These are phyloP conservation scores for Prosapia bicincta DNA, from an alignment of 2,888 invertebrate genomes.

Conservation along the genomic window DNA sequence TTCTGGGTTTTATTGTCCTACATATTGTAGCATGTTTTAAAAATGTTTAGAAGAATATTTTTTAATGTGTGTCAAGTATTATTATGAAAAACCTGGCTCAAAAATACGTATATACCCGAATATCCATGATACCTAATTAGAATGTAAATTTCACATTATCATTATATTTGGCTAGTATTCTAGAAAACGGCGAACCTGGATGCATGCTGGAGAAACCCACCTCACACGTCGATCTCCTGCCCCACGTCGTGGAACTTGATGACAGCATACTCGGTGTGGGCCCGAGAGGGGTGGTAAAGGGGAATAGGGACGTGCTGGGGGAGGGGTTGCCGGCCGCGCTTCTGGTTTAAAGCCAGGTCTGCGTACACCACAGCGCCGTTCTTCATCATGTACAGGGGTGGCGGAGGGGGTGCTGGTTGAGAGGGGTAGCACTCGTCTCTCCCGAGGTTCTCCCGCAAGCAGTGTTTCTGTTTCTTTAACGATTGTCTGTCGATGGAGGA, in stretches of 20 bases:
- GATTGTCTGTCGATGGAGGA: constrained; percentile 25
- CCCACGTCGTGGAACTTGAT: constrained; percentile 64
- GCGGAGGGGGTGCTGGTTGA: constrained; percentile 16
- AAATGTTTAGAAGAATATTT: too few relatives aligned
- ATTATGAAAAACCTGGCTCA: too few relatives aligned
- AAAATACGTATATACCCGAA: not conserved
- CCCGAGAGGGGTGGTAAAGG: constrained; percentile 35
- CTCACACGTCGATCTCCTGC: constrained; percentile 64
- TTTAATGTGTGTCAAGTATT: too few relatives aligned
- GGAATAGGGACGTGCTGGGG: constrained; percentile 31
- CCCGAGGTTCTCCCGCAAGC: constrained; percentile 31
- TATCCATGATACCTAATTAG: too few relatives aligned
- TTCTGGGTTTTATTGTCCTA: too few relatives aligned
- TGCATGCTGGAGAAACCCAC: constrained; percentile 36
- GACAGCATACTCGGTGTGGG: constrained; percentile 60
- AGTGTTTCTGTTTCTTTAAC: constrained; percentile 39
- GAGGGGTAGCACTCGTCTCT: constrained; percentile 39
- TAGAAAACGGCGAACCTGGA: too few relatives aligned
- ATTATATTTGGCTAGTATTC: too few relatives aligned
- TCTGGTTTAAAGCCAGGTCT: constrained; percentile 47
- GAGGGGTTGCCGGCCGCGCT: constrained; percentile 26
- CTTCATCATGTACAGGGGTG: constrained; percentile 44
- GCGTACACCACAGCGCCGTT: constrained; percentile 48
- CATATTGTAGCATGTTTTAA: too few relatives aligned
- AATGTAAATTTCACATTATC: too few relatives aligned